phyloP scores from a whole-genome alignment of 92 coral and sea anemone species.

The Diadumene lineata region DNA sequence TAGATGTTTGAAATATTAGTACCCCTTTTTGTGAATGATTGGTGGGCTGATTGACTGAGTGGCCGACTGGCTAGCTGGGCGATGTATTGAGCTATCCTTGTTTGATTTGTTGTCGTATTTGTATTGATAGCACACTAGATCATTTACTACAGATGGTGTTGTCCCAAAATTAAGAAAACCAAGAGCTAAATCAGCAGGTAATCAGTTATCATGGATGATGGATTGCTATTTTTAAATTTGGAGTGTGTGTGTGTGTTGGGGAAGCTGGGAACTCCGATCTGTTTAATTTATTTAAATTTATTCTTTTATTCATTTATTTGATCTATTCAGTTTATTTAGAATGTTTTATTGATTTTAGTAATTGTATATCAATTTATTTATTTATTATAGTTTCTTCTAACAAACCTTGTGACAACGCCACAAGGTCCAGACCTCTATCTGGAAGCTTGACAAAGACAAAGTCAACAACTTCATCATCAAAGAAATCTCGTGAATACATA shows the following conservation, averaged over 20 bases:
- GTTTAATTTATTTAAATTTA: not conserved
- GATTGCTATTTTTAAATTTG: too few species aligned
- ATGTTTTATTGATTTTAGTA: not conserved
- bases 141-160: not conserved
- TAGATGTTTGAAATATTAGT: too few species aligned
- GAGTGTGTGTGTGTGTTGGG: not conserved
- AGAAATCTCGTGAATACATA: conserved; percentile 49
- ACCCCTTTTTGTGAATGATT: too few species aligned
- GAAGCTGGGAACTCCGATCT: not conserved
- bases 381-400: not conserved
- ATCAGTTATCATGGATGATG: not conserved
- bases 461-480: conserved; percentile 29
- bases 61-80: not conserved
- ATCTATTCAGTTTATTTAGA: not conserved
- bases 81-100: not conserved
- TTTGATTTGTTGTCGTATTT: too few species aligned
- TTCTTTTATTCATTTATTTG: not conserved
- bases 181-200: conserved; percentile 9
- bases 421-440: not conserved
- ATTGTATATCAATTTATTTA: not conserved
- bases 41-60: not conserved
- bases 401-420: not conserved
- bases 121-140: not conserved
- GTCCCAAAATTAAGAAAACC: not conserved
- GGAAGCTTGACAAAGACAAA: conserved; percentile 25